Evolutionary conservation across 2,888 invertebrate species (phyloP).

Genomic region (Lasioglossum oenotherae): DNA sequence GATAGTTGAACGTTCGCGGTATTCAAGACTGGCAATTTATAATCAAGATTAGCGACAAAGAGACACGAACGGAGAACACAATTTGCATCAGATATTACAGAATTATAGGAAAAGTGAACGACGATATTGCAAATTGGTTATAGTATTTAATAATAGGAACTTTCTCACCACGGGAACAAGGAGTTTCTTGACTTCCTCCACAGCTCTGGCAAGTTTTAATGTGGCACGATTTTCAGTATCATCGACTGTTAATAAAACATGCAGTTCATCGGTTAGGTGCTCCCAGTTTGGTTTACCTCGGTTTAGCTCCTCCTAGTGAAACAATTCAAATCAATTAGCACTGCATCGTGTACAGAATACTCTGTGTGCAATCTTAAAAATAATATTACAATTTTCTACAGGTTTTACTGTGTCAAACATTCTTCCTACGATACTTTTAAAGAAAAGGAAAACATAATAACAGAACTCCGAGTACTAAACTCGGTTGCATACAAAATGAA

Average conservation of each 20-base stretch:
- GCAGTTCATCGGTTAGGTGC: constrained; percentile 98
- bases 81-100: background rate
- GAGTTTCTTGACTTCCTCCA: constrained; percentile 99
- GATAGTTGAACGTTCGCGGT: background rate
- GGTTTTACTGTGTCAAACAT: background rate
- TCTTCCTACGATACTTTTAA: background rate
- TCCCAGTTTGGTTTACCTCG: constrained; percentile 99
- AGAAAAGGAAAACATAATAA: background rate
- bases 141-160: constrained; percentile 76
- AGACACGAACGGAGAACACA: background rate
- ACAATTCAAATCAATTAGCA: constrained; percentile 19
- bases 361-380: background rate
- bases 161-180: constrained; percentile 94
- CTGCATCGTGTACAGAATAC: background rate
- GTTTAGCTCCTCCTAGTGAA: constrained; percentile 97
- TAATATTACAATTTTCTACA: constrained; percentile 1
- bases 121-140: background rate
- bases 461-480: background rate
- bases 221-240: constrained; percentile 99
- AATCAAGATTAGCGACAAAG: background rate
- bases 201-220: constrained; percentile 97
- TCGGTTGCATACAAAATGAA: background rate
- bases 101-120: background rate
- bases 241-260: constrained; percentile 99
- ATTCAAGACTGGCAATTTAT: background rate